Conservation (phyloP, 2,888 invertebrate species). For the Erebia aethiops region DNA sequence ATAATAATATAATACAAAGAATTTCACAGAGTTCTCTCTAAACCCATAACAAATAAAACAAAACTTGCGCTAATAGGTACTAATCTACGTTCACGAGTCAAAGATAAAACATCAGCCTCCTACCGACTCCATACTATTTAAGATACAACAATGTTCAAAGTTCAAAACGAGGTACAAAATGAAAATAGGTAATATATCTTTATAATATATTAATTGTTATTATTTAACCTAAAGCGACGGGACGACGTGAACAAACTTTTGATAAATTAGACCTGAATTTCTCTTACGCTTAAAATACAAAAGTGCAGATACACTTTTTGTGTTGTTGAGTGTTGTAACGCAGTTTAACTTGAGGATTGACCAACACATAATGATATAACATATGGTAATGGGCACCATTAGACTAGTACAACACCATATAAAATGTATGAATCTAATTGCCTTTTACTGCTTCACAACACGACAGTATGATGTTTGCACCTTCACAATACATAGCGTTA, state of each 20-base stretch:
- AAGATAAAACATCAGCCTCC: constrained; percentile 57
- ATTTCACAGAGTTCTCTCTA: constrained; percentile 76
- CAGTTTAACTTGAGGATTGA: no score
- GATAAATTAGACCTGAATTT: constrained; percentile 12
- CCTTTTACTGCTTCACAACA: no score
- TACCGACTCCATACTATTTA: constrained; percentile 54
- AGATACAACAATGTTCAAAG: constrained; percentile 50
- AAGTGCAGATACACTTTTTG: not conserved
- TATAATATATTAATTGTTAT: constrained; percentile 69
- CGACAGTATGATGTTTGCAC: no score
- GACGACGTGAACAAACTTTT: constrained; percentile 48
- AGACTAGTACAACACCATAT: no score
- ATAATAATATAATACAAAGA: constrained; percentile 76
- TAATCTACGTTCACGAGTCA: constrained; percentile 60
- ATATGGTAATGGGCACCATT: no score
- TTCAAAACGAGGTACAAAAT: constrained; percentile 70
- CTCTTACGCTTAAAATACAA: not conserved
- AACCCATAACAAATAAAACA: constrained; percentile 80
- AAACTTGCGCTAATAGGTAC: constrained; percentile 61
- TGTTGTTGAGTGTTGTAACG: no score
- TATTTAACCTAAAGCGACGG: constrained; percentile 58
- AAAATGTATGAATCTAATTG: no score
- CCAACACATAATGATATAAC: no score
- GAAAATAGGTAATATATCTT: constrained; percentile 65
- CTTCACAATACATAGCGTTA: no score